Evolutionary conservation across 1,140 invertebrate genomes (phyloP).

Genomic region (Oncopodura yosiiana): DNA sequence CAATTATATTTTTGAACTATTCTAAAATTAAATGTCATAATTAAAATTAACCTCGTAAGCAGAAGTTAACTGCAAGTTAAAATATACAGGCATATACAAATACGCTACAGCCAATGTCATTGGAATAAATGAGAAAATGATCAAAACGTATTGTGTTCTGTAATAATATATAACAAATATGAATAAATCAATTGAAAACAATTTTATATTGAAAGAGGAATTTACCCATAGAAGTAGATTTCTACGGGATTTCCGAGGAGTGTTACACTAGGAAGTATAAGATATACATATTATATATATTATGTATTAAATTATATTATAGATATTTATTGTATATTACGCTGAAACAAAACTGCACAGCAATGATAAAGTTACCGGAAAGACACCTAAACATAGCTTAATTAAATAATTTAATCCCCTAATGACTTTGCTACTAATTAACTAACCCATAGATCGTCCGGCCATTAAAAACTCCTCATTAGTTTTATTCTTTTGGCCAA

Average conservation of each 20-base stretch:
- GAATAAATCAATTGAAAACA: slow-evolving; percentile 35
- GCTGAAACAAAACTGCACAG: slow-evolving; percentile 54
- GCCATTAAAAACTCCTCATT: slow-evolving; percentile 67
- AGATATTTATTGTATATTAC: slow-evolving; percentile 1
- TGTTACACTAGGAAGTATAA: slow-evolving; percentile 46
- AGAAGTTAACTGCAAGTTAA: slow-evolving; percentile 71
- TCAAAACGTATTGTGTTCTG: slow-evolving; percentile 39
- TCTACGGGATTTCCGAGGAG: slow-evolving; percentile 47
- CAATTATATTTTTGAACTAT: background rate
- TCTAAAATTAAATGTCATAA: background rate
- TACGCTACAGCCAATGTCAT: slow-evolving; percentile 63
- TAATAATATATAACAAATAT: slow-evolving; percentile 56
- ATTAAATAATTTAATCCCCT: too few species aligned
- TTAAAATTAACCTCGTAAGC: slow-evolving; percentile 63
- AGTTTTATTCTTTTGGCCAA: slow-evolving; percentile 59
- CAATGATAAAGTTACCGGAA: slow-evolving; percentile 66
- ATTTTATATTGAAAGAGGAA: background rate
- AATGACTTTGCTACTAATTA: too few species aligned
- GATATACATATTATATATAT: background rate
- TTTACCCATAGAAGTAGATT: slow-evolving; percentile 38
- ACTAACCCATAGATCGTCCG: slow-evolving; percentile 60
- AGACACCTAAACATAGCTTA: too few species aligned
- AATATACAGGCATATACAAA: slow-evolving; percentile 80
- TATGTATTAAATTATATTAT: background rate
- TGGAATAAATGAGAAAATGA: slow-evolving; percentile 39